These are phyloP conservation scores for Chunga burmeisteri DNA, from an alignment of 2,113 vertebrate genomes.

Conservation along the genomic window DNA sequence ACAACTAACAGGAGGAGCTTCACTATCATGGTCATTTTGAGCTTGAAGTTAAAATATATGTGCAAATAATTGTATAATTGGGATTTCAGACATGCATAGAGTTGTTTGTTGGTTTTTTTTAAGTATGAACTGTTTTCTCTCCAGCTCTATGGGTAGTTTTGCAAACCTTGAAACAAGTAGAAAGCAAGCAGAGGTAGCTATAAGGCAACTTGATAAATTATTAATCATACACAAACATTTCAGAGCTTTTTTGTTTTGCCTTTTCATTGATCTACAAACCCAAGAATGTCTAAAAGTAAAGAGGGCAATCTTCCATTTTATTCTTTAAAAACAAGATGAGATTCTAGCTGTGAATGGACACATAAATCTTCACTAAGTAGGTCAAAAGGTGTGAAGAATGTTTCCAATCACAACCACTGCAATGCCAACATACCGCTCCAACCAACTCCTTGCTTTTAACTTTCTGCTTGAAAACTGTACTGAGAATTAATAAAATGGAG, in stretches of 20 bases:
- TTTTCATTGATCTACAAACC: conserved; percentile 17
- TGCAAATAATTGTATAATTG: not conserved
- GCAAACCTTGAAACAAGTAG: not conserved
- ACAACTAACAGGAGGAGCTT: not conserved
- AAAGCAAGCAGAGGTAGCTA: not conserved
- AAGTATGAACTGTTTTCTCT: not conserved
- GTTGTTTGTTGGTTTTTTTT: not conserved
- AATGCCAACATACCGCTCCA: conserved; percentile 11
- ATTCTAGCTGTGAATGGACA: conserved; percentile 34
- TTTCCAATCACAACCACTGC: conserved; percentile 19
- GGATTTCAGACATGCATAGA: not conserved
- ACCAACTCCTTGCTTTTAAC: not conserved
- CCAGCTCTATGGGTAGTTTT: not conserved
- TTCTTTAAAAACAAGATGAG: conserved; percentile 51
- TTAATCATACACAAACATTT: conserved; percentile 14
- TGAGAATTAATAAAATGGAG: not conserved
- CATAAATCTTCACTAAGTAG: conserved; percentile 61
- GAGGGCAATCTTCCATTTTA: conserved; percentile 28
- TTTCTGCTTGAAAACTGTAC: conserved; percentile 31
- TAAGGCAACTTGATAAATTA: conserved; percentile 13
- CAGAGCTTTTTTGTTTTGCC: not conserved
- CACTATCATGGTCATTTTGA: not conserved
- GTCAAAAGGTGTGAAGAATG: conserved; percentile 51
- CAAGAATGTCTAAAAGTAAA: conserved; percentile 22
- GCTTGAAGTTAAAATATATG: not conserved